These are phyloP conservation scores for Thysanoteuthis rhombus DNA, from an alignment of 2,888 invertebrate genomes.

Conservation along the genomic window DNA sequence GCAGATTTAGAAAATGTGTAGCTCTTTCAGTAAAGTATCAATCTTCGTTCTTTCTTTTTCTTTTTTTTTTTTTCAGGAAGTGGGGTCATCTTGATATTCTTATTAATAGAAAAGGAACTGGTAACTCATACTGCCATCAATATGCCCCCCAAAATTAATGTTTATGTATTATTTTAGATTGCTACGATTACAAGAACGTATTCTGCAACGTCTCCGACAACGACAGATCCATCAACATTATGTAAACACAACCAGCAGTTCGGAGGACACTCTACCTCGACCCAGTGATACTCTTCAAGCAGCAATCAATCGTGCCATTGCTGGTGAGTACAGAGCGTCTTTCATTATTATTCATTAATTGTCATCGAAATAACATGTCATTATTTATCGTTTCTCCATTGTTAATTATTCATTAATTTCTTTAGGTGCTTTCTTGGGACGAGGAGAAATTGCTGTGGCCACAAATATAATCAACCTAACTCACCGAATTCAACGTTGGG, in stretches of 20 bases:
- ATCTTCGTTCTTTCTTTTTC: too few species aligned
- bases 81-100: not conserved
- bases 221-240: constrained; percentile 62
- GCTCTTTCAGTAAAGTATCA: too few species aligned
- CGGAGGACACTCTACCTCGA: constrained; percentile 61
- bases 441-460: constrained; percentile 64
- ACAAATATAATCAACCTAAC: constrained; percentile 74
- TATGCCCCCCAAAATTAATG: not conserved
- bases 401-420: not conserved
- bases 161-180: not conserved
- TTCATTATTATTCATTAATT: not conserved
- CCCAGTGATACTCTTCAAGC: constrained; percentile 62
- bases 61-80: too few species aligned
- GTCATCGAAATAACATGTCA: too few species aligned
- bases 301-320: constrained; percentile 65
- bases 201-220: constrained; percentile 41
- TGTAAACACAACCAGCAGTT: constrained; percentile 56
- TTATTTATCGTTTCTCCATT: too few species aligned
- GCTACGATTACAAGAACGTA: constrained; percentile 30
- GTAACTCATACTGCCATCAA: not conserved
- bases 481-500: constrained; percentile 86
- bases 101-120: not conserved
- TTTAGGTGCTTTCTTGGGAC: constrained; percentile 63
- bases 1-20: too few species aligned
- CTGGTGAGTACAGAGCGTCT: constrained; percentile 45